Base-by-base conservation (phyloP, 2,113 vertebrate species). In the Ceyx cyanopectus region DNA sequence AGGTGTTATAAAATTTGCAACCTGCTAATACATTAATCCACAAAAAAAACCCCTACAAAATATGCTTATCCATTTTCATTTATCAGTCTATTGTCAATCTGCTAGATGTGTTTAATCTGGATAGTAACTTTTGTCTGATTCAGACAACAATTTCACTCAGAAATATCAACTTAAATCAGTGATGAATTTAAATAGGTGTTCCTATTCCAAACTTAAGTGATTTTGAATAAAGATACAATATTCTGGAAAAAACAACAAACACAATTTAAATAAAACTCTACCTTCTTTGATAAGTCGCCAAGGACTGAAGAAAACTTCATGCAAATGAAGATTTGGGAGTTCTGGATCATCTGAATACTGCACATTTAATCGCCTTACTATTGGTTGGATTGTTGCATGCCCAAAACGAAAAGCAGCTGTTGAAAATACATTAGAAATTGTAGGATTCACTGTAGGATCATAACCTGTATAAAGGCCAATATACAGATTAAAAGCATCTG, bases 341-440 rank as follows among this genome's bases (percentile, higher is more conserved):
- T 40, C 57, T 6, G 98, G 93, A 45, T 98, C 98, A 27, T 98
- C 97, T 97, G 97, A 97, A 94, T 98, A 99, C 73, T 95, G 96
- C 15, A 97, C 66, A 30, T 99, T 98, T 34, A 99, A 87, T 74
- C 99, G 95, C 51, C 88, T 88, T 72, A 99, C 88, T 72, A 97
- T 48, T 0, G 98, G 97, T 10, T 98, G 95, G 63, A 99, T 97
- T 6, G 98, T 98, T 58, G 98, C 98, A 4, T 99, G 99, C 79
- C 99, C 99, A 14, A 99, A 99, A 88, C 99, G 98, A 97, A 99
- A 99, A 26, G 99, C 99, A 3, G 99, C 99, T 1, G 99, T 99
- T 80, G 99, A 96, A 90, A 99, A 99, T 79, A 99, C 88, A 3
- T 99, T 99, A 80, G 99, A 98, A 43, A 98, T 97, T 0, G 98